Percentiles rank a stretch among this genome's conserved stretches.
Evolutionary conservation across 2,113 vertebrate species (phyloP).

Genomic region (Rattus rattus): DNA sequence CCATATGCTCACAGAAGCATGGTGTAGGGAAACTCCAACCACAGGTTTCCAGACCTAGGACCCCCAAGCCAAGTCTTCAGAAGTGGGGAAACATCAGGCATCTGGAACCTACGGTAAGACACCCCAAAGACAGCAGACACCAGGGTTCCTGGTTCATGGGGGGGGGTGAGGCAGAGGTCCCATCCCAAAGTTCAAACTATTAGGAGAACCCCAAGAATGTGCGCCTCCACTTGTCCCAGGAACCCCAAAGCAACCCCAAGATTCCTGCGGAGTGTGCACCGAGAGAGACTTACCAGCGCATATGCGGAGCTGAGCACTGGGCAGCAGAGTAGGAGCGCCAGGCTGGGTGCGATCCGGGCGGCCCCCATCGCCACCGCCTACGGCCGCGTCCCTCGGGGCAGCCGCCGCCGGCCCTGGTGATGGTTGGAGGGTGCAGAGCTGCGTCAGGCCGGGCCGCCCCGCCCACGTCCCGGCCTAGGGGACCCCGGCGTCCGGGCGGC

Average conservation of each 20-base stretch:
- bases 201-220: not conserved
- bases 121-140: not conserved
- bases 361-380: conserved; percentile 92
- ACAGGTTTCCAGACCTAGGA: conserved; percentile 42
- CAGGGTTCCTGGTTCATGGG: not conserved
- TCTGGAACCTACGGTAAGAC: not conserved
- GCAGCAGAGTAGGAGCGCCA: conserved; percentile 92
- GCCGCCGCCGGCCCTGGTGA: conserved; percentile 78
- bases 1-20: not conserved
- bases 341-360: conserved; percentile 88
- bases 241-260: not conserved
- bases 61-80: conserved; percentile 48
- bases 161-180: not conserved
- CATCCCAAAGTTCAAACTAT: not conserved
- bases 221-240: not conserved
- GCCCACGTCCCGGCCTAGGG: conserved; percentile 74
- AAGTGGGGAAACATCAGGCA: not conserved
- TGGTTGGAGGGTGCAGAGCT: conserved; percentile 73
- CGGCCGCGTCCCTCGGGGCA: conserved; percentile 86
- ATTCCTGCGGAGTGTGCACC: not conserved
- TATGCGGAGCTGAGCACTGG: conserved; percentile 89
- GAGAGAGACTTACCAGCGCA: conserved; percentile 91
- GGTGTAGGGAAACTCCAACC: not conserved
- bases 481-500: conserved; percentile 74
- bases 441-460: conserved; percentile 70